phyloP scores from a whole-genome alignment of 2,113 vertebrate genomes.

The Sinocyclocheilus grahami region DNA sequence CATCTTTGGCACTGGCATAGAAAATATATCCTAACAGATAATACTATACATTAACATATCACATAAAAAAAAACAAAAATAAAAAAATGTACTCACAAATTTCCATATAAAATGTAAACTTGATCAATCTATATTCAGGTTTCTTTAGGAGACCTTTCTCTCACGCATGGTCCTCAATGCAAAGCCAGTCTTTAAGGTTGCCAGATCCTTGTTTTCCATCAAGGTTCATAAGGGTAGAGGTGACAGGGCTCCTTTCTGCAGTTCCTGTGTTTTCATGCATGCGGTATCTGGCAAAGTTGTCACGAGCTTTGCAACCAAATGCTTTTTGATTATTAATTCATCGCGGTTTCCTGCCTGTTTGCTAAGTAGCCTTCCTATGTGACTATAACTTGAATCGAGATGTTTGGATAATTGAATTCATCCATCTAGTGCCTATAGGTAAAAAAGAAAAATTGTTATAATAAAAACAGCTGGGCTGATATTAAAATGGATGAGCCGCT shows the following conservation, averaged over 20 bases:
- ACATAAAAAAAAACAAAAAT: no score
- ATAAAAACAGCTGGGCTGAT: slow-evolving; percentile 29
- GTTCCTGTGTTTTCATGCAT: slow-evolving; percentile 49
- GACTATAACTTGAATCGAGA: slow-evolving; percentile 54
- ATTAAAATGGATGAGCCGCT: slow-evolving; percentile 20
- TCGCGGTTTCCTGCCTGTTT: slow-evolving; percentile 71
- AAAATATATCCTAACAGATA: no score
- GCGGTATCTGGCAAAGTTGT: slow-evolving; percentile 71
- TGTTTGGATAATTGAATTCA: slow-evolving; percentile 5
- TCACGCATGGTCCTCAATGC: not conserved
- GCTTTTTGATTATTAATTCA: slow-evolving; percentile 90
- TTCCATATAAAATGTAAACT: not conserved
- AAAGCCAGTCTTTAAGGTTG: slow-evolving; percentile 37
- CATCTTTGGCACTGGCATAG: no score
- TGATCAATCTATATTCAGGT: not conserved
- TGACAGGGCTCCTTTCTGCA: slow-evolving; percentile 35
- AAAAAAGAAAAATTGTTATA: slow-evolving; percentile 33
- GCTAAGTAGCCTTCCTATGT: slow-evolving; percentile 44
- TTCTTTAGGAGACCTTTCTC: slow-evolving; percentile 17
- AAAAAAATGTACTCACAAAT: not conserved
- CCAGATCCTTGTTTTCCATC: slow-evolving; percentile 34
- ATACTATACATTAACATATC: no score
- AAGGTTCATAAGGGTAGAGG: slow-evolving; percentile 22
- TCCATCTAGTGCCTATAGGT: slow-evolving; percentile 27
- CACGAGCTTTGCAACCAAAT: slow-evolving; percentile 76